A percentile compares a stretch with the other conserved stretches of the same genome.
These are phyloP conservation scores for Pelochelys cantorii DNA, from an alignment of 2,797 vertebrate genomes.

Conservation along the genomic window DNA sequence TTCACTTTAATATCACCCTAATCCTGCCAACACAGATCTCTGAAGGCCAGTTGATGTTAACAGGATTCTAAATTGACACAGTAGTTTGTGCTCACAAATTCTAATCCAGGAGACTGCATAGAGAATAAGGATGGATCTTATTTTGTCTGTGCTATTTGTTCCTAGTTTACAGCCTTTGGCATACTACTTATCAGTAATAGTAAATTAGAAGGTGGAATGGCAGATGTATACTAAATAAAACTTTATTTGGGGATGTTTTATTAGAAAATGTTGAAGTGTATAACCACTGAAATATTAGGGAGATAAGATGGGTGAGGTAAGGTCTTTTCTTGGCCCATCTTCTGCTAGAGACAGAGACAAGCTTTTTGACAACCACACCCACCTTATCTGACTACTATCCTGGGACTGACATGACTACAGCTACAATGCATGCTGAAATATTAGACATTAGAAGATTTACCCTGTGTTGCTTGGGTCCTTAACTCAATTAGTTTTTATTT, in stretches of 20 bases:
- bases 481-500: no score
- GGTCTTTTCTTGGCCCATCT: background rate
- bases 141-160: background rate
- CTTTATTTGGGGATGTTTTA: background rate
- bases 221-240: background rate
- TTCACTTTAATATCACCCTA: background rate
- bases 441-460: background rate
- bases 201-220: background rate
- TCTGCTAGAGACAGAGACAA: no score
- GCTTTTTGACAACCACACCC: background rate
- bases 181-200: background rate
- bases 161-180: background rate
- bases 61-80: background rate
- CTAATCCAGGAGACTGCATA: background rate
- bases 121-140: background rate
- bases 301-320: background rate
- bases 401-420: background rate
- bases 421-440: background rate
- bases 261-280: background rate
- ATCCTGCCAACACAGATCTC: background rate
- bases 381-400: background rate
- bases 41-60: background rate
- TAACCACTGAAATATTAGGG: background rate
- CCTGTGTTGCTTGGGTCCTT: no score
- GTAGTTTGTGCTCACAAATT: background rate